These are phyloP conservation scores for Piaya cayana DNA, from an alignment of 2,113 vertebrate species.

Conservation along the genomic window DNA sequence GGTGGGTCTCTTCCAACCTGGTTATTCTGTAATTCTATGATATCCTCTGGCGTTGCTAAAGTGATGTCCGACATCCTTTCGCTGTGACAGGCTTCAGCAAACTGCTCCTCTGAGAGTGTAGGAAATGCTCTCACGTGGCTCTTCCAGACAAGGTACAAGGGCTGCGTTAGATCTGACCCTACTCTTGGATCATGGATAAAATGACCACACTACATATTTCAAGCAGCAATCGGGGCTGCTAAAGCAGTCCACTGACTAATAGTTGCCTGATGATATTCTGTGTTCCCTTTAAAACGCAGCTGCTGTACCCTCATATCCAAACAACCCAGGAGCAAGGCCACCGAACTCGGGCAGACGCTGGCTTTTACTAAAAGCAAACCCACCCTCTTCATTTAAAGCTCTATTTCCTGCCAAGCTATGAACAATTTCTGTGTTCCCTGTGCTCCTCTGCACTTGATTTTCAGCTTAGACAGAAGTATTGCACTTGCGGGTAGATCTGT, in stretches of 20 bases:
- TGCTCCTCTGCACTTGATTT: not conserved
- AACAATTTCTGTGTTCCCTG: not conserved
- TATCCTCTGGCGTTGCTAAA: not conserved
- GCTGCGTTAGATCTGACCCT: not conserved
- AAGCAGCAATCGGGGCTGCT: not conserved
- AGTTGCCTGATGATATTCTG: fast-evolving
- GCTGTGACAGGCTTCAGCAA: not conserved
- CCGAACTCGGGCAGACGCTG: not conserved
- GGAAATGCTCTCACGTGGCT: not conserved
- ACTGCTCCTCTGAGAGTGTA: fast-evolving
- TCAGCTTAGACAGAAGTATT: not conserved
- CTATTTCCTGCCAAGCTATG: fast-evolving
- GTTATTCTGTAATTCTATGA: too few species aligned
- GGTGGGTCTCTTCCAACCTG: too few species aligned
- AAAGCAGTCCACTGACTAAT: fast-evolving
- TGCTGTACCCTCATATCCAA: fast-evolving
- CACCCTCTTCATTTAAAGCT: not conserved
- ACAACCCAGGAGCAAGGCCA: not conserved
- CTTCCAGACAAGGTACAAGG: not conserved
- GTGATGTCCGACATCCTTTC: not conserved
- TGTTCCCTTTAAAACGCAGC: not conserved
- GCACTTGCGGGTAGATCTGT: not conserved
- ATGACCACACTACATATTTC: not conserved
- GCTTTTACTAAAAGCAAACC: not conserved
- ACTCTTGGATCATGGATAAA: not conserved